Evolutionary conservation across 1,140 invertebrate species (phyloP), one percentile per base, ranked within the genome.

Genomic region (Pachyrhynchus sulphureomaculatus): DNA sequence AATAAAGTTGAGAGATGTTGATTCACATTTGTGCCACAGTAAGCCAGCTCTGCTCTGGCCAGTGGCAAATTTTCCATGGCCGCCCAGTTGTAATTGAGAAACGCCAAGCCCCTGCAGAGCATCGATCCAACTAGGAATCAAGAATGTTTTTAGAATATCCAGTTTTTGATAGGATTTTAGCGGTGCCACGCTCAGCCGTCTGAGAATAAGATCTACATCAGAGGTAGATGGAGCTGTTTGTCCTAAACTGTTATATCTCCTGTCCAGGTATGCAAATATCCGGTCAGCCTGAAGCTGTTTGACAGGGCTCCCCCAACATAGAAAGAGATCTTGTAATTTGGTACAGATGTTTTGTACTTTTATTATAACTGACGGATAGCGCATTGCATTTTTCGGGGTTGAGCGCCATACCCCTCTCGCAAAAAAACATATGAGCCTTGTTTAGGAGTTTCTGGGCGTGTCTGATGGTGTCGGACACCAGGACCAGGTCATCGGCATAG

Each of bases 141-240:
- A 41, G 45, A 42, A 62, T 4, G 29, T 20, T 18, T 59, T 65
- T 0, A 68, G 5, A 0, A 68, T n/a, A n/a, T 36, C 20, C 32
- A 68, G 33, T 26, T 67, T 68, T 24, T 62, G 66, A 8, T 65
- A 10, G 2, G 62, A 53, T 34, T 54, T 67, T 1, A 68, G 20
- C 10, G 64, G 64, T 6, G 64, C 62, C 21, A 10, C 15, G 5
- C n/a, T 10, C 1, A 63, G 23, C 10, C 53, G 12, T 1, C 29
- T 36, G 5, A 61, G 12, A 23, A 5, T 9, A 20, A 12, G 2
- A 5, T 15, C 4, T 4, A 57, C 23, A 13, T 44, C 41, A 6
- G 4, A 2, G 6, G 5, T 34, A 2, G 8, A 42, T 4, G 6
- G 29, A 2, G 17, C 2, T 17, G 15, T n/a, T 21, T 13, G 17